Evolutionary conservation across 2,888 invertebrate genomes (phyloP), one percentile per base, ranked within the genome.

Genomic region (Oithona nana): DNA sequence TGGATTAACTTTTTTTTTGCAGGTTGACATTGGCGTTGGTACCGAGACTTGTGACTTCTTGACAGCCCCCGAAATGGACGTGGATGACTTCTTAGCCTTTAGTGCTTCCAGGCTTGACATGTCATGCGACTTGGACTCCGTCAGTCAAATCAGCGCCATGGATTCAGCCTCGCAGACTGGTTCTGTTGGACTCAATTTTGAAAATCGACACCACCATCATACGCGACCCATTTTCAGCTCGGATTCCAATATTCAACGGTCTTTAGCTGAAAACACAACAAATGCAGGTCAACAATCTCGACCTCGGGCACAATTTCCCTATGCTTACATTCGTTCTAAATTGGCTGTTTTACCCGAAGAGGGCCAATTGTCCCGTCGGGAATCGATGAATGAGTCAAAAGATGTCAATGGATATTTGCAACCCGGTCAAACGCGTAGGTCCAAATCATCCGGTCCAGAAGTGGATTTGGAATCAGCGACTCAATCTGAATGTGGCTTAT

Each of bases 321-420:
- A 69, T 61, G 68, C 69, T 1, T 70, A 68, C 64, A 69, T 69
- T 49, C 64, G 69, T 20, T 68, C 68, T 24, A 68, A 68, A 58
- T 65, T 70, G 20, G 64, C 68, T 1, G 68, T 68, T 4, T 64
- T 70, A 6, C 67, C 69, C 0, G 70, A 70, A 65, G 54, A 54
- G 26, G 54, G 54, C 22, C 54, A 54, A 11, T 20, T 54, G 26
- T 54, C 54, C 13, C 54, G 54, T 3, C 22, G 54, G 13, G 54
- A 54, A 26, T 24, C 24, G 3, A 54, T 54, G 54, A 54, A 54
- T 26, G 24, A 20, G 13, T 16, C 20, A 20, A 26, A 54, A 24
- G 54, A 26, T 26, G 20, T 11, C 39, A 16, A 6, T 6, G 16
- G 6, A 16, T 16, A 39, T 16, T 16, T 11, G 39, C 39, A 54